Percentiles rank a stretch among this genome's conserved stretches.
Conservation (phyloP, 2,888 invertebrate species). For the Phanerotoma sp. region DNA sequence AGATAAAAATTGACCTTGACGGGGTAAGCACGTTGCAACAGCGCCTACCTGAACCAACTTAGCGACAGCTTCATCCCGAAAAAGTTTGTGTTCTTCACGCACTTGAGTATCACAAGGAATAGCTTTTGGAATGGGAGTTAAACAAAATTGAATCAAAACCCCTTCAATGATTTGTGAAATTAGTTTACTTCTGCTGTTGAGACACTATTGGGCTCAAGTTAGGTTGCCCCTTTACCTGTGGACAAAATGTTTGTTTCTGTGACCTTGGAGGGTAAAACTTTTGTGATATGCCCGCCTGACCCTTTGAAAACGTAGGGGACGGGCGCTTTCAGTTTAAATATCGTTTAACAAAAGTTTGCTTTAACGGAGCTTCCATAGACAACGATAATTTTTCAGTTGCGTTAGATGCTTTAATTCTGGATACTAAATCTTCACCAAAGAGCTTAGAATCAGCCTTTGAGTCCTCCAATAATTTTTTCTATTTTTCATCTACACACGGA, state of each 20-base stretch:
- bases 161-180: constrained; percentile 9
- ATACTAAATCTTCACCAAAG: not conserved
- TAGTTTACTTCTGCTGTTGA: not conserved
- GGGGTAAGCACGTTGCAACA: constrained; percentile 5
- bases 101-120: not conserved
- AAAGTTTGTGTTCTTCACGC: not conserved
- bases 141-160: constrained; percentile 11
- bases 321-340: constrained; percentile 2
- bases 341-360: not conserved
- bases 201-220: no score
- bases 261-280: not conserved
- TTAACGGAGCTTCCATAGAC: not conserved
- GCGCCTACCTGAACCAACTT: constrained; percentile 13
- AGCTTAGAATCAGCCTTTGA: not conserved
- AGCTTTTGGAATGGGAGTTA: not conserved
- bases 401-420: not conserved
- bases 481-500: constrained; percentile 6
- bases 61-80: not conserved
- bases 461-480: not conserved
- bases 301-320: not conserved
- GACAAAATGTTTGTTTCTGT: not conserved
- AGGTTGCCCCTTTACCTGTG: not conserved
- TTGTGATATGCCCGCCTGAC: not conserved
- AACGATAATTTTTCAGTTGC: not conserved
- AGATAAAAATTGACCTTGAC: constrained; percentile 20